phyloP scores from a whole-genome alignment of 2,113 vertebrate species.

The Rhineura floridana region DNA sequence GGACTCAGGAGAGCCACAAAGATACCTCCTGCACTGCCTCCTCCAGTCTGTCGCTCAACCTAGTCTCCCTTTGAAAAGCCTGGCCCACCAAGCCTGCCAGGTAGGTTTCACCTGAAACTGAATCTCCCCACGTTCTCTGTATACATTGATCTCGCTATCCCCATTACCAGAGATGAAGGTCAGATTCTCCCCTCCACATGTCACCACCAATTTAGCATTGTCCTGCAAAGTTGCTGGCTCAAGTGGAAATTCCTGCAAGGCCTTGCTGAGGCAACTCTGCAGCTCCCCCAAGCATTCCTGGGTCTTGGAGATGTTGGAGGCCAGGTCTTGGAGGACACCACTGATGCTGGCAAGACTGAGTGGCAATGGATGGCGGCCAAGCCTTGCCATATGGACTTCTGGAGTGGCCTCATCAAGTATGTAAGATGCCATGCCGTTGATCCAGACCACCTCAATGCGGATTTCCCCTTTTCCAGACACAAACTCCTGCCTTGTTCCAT shows the following conservation, averaged over 20 bases:
- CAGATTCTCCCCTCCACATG: neutral
- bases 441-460: neutral
- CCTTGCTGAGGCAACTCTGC: neutral
- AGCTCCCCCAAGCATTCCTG: neutral
- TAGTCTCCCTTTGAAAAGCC: neutral
- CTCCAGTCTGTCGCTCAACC: too few species aligned
- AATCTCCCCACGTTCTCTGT: neutral
- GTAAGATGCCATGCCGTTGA: neutral
- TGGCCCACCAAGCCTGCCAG: neutral
- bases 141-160: conserved; percentile 1
- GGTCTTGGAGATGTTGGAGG: too few species aligned
- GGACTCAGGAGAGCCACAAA: too few species aligned
- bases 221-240: neutral
- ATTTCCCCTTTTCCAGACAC: conserved; percentile 5
- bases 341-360: neutral
- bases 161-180: neutral
- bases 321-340: neutral
- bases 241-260: neutral
- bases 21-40: too few species aligned
- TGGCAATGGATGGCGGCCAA: neutral
- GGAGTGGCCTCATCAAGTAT: neutral
- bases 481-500: conserved; percentile 16
- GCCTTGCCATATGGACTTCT: neutral
- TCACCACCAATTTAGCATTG: neutral
- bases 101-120: neutral